Percentiles rank a stretch among this genome's conserved stretches.
Conservation (phyloP, 2,888 invertebrate species). For the Heteropelma amictum region DNA sequence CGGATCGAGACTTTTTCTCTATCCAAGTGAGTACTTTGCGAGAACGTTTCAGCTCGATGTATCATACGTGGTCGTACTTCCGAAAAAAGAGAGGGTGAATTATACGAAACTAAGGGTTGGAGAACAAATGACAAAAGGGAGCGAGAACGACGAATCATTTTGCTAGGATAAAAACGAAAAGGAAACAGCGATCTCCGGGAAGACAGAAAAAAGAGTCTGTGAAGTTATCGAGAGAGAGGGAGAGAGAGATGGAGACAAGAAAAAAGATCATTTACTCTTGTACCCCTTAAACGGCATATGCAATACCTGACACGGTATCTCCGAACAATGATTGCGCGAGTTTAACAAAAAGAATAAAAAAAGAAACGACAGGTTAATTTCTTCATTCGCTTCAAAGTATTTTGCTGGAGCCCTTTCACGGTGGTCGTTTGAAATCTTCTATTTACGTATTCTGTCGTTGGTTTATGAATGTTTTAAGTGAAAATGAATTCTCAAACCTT, state of each 20-base stretch:
- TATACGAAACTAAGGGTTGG: slow-evolving; percentile 33
- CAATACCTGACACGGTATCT: too few relatives aligned
- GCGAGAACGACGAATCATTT: not conserved
- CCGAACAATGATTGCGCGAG: too few relatives aligned
- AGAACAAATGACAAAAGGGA: slow-evolving; percentile 5
- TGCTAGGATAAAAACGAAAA: slow-evolving; percentile 23
- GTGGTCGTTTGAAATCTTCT: too few relatives aligned
- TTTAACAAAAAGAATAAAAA: too few relatives aligned
- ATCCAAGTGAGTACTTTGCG: slow-evolving; percentile 77
- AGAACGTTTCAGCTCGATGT: slow-evolving; percentile 36
- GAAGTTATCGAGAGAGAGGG: not conserved
- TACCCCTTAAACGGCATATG: too few relatives aligned
- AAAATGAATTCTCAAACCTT: too few relatives aligned
- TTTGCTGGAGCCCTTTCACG: too few relatives aligned
- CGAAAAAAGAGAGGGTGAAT: slow-evolving; percentile 16
- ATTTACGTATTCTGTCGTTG: too few relatives aligned
- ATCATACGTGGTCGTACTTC: not conserved
- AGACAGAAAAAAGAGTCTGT: slow-evolving; percentile 2
- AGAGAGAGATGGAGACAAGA: too few relatives aligned
- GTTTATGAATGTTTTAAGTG: too few relatives aligned
- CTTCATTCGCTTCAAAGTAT: too few relatives aligned
- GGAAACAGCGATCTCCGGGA: slow-evolving; percentile 6
- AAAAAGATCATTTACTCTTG: slow-evolving; percentile 14
- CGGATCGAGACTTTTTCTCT: slow-evolving; percentile 82
- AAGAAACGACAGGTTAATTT: too few relatives aligned